Base-by-base conservation (phyloP, 2,888 invertebrate species). In the Clepsis dumicolana region DNA sequence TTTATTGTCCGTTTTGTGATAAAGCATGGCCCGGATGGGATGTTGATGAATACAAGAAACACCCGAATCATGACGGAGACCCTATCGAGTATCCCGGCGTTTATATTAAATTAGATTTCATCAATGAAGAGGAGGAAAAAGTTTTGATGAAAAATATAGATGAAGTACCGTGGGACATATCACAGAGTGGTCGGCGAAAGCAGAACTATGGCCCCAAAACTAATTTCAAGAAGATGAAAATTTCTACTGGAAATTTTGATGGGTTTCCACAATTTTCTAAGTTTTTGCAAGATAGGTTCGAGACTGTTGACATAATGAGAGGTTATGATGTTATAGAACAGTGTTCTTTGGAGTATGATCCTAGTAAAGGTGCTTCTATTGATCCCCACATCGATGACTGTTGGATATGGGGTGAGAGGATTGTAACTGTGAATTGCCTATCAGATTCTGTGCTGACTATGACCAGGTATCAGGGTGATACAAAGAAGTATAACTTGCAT, bases 131-230 rank as follows among this genome's bases (percentile, higher is more conserved):
- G 0, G 98, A 99, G 86, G 97, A 97, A 79, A 76, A 84, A 0
- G 72, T 83, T 3, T 86, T 99, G 12, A 94, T 97, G 70, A 84
- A 93, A 61, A 94, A 95, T 64, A 95, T 99, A 12, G 98, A 99
- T 82, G 90, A 93, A 70, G 93, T 97, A 72, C 96, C 96, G 0
- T 99, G 99, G 99, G 96, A 96, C 74, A 92, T 94, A 41, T 99
- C 99, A 0, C 99, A 99, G 87, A 99, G 99, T 85, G 99, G 99
- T 0, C 94, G 99, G 63, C 95, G 98, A 68, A 99, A 99, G 87
- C 99, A 99, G 95, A 99, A 99, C 88, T 99, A 96, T 89, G 99
- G 99, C 0, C 99, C 99, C 0, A 99, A 99, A 91, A 98, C 99
- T 10, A 99, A 99, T 89, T 99, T 99, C 86, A 99, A 99, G 84